Base-by-base conservation (phyloP, 2,888 invertebrate species). In the Rutpela maculata region DNA sequence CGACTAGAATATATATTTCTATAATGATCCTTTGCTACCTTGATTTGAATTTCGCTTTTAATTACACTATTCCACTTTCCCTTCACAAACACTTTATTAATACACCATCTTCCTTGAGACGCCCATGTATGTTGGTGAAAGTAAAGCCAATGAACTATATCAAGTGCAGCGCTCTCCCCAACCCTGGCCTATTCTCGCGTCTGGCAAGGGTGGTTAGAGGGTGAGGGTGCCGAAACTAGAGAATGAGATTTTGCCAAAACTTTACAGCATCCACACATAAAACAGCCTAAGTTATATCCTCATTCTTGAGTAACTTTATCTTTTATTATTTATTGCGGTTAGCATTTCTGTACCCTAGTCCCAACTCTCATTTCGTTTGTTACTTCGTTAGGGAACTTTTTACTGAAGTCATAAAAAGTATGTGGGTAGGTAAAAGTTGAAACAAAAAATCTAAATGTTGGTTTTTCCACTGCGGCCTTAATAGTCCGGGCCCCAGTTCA, bases 81-180 rank as follows among this genome's bases (percentile, higher is more conserved):
- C 50, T 6, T n/a, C n/a, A 15, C 15, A 7, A 59, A 15, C 12
- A 18, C 4, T 59, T 59, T 59, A 19, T 11, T 18, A 6, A 22
- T 6, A 18, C 19, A 12, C 5, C 19, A 59, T 22, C 22, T 59
- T 22, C 22, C 22, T 62, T 22, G n/a, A 31, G 26, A 56, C 68
- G 68, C 56, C 56, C 12, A 56, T 68, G 56, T 74, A 72, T 71
- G 19, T 50, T 35, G 71, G 76, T 71, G 74, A 76, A 78, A 75
- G 78, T 78, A 73, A 74, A 78, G 74, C 66, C 75, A 80, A 69
- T 74, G 76, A 80, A 78, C 77, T 78, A 78, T 67, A 75, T 78
- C 75, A 72, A 80, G 80, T 78, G 78, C 80, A 78, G 56, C 75
- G 80, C 70, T 69, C 77, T 78, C 68, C 57, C 72, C 62, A 59